Percentiles rank a stretch among this genome's conserved stretches.
Conservation (phyloP, 2,113 vertebrate genomes). For the Elgaria multicarinata region DNA sequence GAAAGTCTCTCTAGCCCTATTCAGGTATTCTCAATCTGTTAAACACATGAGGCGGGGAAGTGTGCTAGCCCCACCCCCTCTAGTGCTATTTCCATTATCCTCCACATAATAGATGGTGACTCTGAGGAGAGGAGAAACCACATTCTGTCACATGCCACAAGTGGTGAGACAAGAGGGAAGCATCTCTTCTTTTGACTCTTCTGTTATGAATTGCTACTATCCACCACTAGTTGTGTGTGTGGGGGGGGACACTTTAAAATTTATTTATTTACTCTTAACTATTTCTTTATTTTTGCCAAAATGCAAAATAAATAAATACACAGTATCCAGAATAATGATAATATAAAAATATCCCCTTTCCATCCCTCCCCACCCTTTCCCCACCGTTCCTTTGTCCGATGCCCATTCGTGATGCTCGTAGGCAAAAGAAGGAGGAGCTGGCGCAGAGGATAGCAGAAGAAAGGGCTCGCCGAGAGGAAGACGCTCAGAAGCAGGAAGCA, state of each 20-base stretch:
- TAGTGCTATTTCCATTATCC: too few species aligned
- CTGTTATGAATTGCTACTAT: neutral
- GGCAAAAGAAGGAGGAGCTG: conserved; percentile 88
- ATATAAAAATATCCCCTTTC: neutral
- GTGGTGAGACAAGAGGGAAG: too few species aligned
- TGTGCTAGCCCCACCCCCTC: too few species aligned
- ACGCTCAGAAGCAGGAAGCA: conserved; percentile 80
- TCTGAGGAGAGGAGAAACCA: too few species aligned
- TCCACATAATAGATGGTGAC: too few species aligned
- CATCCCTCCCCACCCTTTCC: too few species aligned
- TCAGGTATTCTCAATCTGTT: too few species aligned
- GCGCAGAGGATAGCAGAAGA: conserved; percentile 88
- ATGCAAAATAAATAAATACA: neutral
- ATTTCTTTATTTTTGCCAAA: neutral
- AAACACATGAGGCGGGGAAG: too few species aligned
- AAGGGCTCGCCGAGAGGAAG: conserved; percentile 85
- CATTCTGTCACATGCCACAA: neutral
- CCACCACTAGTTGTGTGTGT: neutral
- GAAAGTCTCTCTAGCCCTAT: too few species aligned
- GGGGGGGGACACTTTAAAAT: neutral
- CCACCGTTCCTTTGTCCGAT: neutral
- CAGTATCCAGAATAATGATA: neutral
- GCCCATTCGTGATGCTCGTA: conserved; percentile 56
- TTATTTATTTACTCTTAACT: too few species aligned
- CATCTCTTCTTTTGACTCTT: neutral